phyloP scores from a whole-genome alignment of 2,113 vertebrate genomes.

The Acinonyx jubatus region DNA sequence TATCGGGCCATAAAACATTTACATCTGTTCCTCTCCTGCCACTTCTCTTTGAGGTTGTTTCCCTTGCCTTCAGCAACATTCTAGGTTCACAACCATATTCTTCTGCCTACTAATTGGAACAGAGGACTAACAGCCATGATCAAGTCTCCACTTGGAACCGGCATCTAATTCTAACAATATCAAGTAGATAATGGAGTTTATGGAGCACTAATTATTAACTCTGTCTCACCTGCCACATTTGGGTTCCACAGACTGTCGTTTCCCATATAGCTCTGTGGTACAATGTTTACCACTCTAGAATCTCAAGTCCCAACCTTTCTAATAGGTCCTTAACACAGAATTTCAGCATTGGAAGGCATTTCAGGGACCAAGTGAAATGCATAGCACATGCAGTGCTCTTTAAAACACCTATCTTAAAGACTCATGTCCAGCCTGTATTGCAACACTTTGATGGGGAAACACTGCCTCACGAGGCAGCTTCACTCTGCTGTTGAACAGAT shows the following conservation, averaged over 20 bases:
- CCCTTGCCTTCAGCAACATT: not conserved
- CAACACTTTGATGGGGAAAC: not conserved
- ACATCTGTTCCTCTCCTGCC: slow-evolving; percentile 28
- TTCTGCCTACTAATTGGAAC: not conserved
- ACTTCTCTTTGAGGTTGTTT: slow-evolving; percentile 14
- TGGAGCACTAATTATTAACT: not conserved
- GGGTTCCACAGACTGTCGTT: not conserved
- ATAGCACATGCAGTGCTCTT: not conserved
- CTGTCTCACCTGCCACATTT: not conserved
- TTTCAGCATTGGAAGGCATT: not conserved
- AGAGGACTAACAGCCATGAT: not conserved
- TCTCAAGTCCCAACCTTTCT: not conserved
- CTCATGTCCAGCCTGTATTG: no score
- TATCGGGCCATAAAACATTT: slow-evolving; percentile 2
- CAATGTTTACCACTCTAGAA: not conserved
- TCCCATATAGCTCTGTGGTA: no score
- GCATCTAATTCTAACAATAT: not conserved
- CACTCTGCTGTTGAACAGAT: not conserved
- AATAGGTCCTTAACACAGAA: not conserved
- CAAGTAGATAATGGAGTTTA: not conserved
- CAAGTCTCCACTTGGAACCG: not conserved
- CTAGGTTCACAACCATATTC: not conserved
- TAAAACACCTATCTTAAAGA: not conserved
- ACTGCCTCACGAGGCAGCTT: not conserved
- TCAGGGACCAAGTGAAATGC: not conserved